phyloP scores from a whole-genome alignment of 2,888 invertebrate species.

The Synanthedon formicaeformis region DNA sequence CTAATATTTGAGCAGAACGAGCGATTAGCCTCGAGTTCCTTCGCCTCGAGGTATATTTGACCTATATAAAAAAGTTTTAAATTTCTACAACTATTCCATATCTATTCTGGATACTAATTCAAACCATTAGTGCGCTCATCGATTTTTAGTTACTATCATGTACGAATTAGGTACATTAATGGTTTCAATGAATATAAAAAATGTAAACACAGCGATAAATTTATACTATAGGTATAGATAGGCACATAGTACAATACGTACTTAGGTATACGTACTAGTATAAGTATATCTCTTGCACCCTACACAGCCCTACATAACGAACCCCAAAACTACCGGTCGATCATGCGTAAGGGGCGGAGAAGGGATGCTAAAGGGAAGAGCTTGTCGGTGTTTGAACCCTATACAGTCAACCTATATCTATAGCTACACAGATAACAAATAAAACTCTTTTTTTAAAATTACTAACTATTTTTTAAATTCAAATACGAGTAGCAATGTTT shows the following conservation, averaged over 20 bases:
- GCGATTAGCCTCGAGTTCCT: no score
- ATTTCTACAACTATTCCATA: no score
- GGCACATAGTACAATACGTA: constrained; percentile 1
- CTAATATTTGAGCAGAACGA: no score
- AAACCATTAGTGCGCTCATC: no score
- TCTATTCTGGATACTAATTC: no score
- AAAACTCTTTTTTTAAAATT: constrained; percentile 4
- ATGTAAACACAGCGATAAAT: no score
- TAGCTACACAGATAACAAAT: constrained; percentile 23
- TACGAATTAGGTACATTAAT: no score
- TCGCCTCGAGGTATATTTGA: no score
- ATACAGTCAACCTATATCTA: constrained; percentile 16
- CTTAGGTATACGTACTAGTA: constrained; percentile 3
- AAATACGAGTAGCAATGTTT: background rate
- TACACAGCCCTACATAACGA: constrained; percentile 39
- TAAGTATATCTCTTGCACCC: constrained; percentile 37
- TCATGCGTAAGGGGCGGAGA: constrained; percentile 70
- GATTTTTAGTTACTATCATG: no score
- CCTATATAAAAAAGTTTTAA: no score
- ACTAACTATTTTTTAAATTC: background rate
- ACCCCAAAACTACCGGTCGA: constrained; percentile 69
- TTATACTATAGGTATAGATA: no score
- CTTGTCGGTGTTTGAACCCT: constrained; percentile 61
- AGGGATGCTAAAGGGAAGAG: constrained; percentile 66
- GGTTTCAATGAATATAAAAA: no score